phyloP scores from a whole-genome alignment of 2,113 vertebrate genomes.

The Petrocephalus zakoni region DNA sequence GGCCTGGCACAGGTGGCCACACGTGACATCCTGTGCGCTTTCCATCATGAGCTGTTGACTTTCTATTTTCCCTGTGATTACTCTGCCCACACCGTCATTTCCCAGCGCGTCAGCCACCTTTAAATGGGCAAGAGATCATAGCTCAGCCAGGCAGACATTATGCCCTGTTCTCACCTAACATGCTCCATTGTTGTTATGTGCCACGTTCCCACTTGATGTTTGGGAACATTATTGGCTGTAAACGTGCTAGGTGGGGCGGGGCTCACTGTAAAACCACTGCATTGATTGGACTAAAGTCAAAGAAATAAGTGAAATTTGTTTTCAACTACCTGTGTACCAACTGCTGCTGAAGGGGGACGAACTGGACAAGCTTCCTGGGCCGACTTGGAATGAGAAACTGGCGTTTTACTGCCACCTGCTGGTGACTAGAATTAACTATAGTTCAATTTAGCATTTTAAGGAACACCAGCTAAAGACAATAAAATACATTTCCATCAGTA shows the following conservation, averaged over 20 bases:
- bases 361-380: not conserved
- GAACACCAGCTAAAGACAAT: not conserved
- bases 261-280: not conserved
- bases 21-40: not conserved
- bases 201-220: not conserved
- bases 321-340: not conserved
- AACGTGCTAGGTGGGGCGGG: not conserved
- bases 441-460: not conserved
- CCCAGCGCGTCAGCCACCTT: not conserved
- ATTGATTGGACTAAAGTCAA: not conserved
- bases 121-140: not conserved
- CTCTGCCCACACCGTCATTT: not conserved
- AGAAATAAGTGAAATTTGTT: not conserved
- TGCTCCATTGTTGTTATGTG: not conserved
- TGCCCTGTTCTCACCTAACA: not conserved
- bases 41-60: not conserved
- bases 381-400: not conserved
- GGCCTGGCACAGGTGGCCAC: too few relatives aligned
- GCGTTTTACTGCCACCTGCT: constrained; percentile 18
- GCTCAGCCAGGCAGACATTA: not conserved
- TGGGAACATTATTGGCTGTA: constrained; percentile 9
- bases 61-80: not conserved
- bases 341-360: not conserved
- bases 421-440: not conserved
- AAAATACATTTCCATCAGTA: not conserved